Conservation (phyloP, 1,140 invertebrate species). For the Dryas iulia region DNA sequence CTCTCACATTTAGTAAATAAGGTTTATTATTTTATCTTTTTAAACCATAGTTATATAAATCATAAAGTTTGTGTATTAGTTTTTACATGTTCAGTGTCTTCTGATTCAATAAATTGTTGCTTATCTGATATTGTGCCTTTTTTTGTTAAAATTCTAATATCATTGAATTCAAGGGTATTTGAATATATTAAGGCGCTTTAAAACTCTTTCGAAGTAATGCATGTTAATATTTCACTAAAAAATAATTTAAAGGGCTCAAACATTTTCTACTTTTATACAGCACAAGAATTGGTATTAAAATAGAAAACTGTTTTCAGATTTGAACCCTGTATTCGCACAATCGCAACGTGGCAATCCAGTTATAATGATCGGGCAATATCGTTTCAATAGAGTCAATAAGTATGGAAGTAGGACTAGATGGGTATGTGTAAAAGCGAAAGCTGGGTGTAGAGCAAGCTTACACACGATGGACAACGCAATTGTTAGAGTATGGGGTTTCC, state of each 20-base stretch:
- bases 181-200: no score
- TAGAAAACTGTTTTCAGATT: slow-evolving; percentile 51
- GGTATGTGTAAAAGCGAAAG: slow-evolving; percentile 73
- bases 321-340: slow-evolving; percentile 67
- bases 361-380: slow-evolving; percentile 74
- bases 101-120: background rate
- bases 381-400: slow-evolving; percentile 71
- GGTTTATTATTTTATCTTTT: background rate
- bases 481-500: slow-evolving; percentile 71
- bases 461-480: slow-evolving; percentile 75
- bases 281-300: slow-evolving; percentile 40
- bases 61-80: background rate
- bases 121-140: background rate
- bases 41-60: background rate
- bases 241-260: background rate
- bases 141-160: background rate
- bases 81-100: background rate
- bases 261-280: slow-evolving; percentile 2
- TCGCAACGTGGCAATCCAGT: slow-evolving; percentile 72
- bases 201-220: no score
- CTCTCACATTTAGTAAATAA: background rate
- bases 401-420: slow-evolving; percentile 66
- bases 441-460: slow-evolving; percentile 66
- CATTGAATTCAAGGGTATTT: no score
- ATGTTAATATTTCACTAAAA: background rate